phyloP scores from a whole-genome alignment of 2,888 invertebrate species.

The Pammene aurita region DNA sequence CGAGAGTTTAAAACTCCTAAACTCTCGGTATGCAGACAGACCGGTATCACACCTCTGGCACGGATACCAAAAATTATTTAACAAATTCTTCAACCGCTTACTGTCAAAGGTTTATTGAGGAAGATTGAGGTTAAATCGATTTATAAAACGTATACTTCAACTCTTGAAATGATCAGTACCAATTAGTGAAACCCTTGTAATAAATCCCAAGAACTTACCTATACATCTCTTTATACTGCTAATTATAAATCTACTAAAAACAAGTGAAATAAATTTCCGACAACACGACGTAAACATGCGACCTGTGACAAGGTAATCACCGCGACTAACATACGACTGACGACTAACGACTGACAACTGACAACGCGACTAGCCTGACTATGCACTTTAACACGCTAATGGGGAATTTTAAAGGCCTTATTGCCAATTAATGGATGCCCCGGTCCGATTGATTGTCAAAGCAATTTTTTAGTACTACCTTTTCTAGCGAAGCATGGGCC shows the following conservation, averaged over 20 bases:
- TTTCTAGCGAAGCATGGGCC: slow-evolving; percentile 5
- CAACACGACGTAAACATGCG: slow-evolving; percentile 22
- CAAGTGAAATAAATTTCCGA: slow-evolving; percentile 17
- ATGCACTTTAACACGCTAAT: slow-evolving; percentile 13
- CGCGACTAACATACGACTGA: slow-evolving; percentile 20
- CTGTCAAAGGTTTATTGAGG: background rate
- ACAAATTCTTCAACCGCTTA: background rate
- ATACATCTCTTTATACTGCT: slow-evolving; percentile 17
- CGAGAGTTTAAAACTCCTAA: too few species aligned
- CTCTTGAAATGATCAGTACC: background rate
- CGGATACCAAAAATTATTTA: too few species aligned
- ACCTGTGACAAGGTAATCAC: slow-evolving; percentile 26
- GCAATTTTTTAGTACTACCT: slow-evolving; percentile 19
- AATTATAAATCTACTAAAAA: slow-evolving; percentile 22
- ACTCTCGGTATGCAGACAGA: too few species aligned
- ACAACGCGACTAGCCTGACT: slow-evolving; percentile 6
- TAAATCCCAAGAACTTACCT: background rate
- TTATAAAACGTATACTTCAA: background rate
- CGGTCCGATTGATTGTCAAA: slow-evolving; percentile 3
- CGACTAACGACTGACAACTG: slow-evolving; percentile 15
- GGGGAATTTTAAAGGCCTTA: slow-evolving; percentile 25
- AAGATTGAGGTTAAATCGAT: background rate
- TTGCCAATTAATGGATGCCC: slow-evolving; percentile 20
- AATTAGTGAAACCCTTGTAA: background rate
- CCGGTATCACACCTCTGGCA: too few species aligned